Evolutionary conservation across 1,140 invertebrate genomes (phyloP).

Genomic region (Marisa cornuarietis): DNA sequence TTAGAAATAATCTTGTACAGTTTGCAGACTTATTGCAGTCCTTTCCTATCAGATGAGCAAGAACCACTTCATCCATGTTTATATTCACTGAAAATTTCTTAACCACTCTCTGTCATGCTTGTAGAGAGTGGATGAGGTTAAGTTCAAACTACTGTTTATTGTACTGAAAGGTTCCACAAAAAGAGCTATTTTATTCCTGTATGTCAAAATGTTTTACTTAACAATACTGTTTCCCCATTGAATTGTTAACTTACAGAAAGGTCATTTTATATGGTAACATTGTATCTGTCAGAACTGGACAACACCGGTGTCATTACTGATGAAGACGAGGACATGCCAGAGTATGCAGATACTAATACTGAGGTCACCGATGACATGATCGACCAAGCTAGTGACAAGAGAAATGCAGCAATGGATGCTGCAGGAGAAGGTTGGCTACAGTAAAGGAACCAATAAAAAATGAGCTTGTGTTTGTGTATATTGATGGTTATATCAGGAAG

Average conservation of each 20-base stretch:
- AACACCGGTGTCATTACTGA: constrained; percentile 51
- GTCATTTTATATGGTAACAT: neutral
- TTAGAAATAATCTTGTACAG: too few relatives aligned
- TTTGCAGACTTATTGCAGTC: too few relatives aligned
- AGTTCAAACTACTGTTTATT: too few relatives aligned
- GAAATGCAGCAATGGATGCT: constrained; percentile 78
- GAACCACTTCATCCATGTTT: neutral
- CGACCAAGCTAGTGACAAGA: constrained; percentile 79
- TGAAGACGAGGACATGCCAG: constrained; percentile 52
- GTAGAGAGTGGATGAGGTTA: too few relatives aligned
- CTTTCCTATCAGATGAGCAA: too few relatives aligned
- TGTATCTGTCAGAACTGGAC: constrained; percentile 43
- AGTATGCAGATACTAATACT: constrained; percentile 44
- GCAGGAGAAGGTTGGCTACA: constrained; percentile 58
- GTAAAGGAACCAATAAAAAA: neutral
- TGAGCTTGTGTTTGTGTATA: neutral
- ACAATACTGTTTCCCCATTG: too few relatives aligned
- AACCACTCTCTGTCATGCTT: neutral
- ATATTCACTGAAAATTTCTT: neutral
- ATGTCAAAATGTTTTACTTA: too few relatives aligned
- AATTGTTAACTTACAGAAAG: too few relatives aligned
- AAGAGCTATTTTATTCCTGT: too few relatives aligned
- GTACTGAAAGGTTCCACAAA: too few relatives aligned
- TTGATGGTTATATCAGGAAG: neutral
- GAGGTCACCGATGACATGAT: constrained; percentile 81